These are phyloP conservation scores for Torymus texanus DNA, from an alignment of 2,888 invertebrate genomes.

Conservation along the genomic window DNA sequence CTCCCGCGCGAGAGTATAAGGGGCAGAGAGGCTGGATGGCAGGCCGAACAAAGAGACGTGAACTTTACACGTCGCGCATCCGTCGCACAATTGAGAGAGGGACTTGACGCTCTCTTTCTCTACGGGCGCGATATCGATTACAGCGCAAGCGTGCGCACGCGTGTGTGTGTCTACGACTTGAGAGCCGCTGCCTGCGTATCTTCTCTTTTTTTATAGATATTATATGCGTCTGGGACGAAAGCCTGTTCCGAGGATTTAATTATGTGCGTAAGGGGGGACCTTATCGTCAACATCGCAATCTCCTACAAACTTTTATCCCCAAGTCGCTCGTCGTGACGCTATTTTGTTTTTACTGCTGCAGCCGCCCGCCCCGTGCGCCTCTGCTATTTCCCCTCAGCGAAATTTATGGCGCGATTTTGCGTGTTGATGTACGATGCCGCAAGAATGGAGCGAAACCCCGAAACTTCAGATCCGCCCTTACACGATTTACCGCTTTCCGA, in stretches of 20 bases:
- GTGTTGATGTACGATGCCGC: slow-evolving; percentile 13
- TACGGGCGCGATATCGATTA: slow-evolving; percentile 28
- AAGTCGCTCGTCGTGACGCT: not conserved
- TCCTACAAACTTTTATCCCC: slow-evolving; percentile 19
- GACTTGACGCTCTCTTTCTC: not conserved
- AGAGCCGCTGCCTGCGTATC: too few species aligned
- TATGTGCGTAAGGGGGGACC: too few species aligned
- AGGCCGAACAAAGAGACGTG: not conserved
- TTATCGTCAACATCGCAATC: not conserved
- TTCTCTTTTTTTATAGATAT: too few species aligned
- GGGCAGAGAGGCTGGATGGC: not conserved
- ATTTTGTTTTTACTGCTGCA: slow-evolving; percentile 11
- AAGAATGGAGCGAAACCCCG: not conserved
- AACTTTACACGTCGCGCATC: slow-evolving; percentile 7
- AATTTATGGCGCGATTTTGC: slow-evolving; percentile 23
- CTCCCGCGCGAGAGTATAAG: too few species aligned
- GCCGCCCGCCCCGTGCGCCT: not conserved
- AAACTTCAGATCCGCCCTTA: not conserved
- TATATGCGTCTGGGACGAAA: too few species aligned
- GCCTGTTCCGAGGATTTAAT: too few species aligned
- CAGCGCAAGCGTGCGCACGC: slow-evolving; percentile 3
- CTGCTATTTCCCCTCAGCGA: not conserved
- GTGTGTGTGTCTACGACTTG: not conserved
- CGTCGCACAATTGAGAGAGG: not conserved
- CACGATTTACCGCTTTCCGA: slow-evolving; percentile 6